phyloP scores from a whole-genome alignment of 1,140 invertebrate species.

The Holotrichia oblita region DNA sequence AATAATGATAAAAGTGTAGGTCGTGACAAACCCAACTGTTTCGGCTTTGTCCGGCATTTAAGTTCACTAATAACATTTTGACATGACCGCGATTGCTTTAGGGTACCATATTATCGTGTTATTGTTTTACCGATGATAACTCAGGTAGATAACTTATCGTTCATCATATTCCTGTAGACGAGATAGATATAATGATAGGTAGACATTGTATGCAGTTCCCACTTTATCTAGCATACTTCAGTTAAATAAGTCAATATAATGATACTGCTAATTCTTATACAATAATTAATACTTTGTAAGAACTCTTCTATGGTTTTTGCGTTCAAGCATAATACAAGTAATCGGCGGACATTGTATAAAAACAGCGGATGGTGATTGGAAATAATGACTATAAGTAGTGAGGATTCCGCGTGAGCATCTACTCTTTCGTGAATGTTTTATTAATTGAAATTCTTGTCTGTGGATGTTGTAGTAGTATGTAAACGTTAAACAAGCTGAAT shows the following conservation, averaged over 20 bases:
- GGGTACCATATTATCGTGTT: neutral
- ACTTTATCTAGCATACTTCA: neutral
- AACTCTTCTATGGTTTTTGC: neutral
- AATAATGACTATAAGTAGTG: neutral
- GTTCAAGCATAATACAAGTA: neutral
- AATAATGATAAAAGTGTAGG: conserved; percentile 8
- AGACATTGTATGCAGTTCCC: neutral
- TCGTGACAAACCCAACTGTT: neutral
- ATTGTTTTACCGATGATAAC: no score
- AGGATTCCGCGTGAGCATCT: neutral
- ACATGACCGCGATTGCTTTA: neutral
- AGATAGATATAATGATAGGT: no score
- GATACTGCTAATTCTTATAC: no score
- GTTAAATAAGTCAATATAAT: no score
- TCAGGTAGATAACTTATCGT: no score
- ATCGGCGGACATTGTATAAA: neutral
- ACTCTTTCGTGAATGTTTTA: neutral
- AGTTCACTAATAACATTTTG: neutral
- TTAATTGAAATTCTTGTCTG: neutral
- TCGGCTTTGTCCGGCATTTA: neutral
- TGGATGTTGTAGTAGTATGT: neutral
- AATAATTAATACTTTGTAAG: no score
- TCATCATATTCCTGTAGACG: no score
- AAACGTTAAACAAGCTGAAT: neutral
- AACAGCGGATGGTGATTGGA: neutral